Conservation (phyloP, 2,888 invertebrate genomes). For the Apamea sordens region DNA sequence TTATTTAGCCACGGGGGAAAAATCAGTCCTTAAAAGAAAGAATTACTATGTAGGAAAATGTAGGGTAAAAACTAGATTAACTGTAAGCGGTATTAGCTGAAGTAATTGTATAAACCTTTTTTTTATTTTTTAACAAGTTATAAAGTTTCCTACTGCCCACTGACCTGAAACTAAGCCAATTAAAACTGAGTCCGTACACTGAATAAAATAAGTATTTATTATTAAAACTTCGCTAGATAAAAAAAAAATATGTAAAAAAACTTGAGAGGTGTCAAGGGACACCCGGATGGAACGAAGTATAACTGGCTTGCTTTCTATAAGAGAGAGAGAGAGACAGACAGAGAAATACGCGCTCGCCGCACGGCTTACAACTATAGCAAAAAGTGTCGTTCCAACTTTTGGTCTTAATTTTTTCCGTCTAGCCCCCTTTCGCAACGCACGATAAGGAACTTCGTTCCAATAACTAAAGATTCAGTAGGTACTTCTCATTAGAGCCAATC, state of each 20-base stretch:
- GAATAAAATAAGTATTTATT: not conserved
- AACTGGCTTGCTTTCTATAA: too few species aligned
- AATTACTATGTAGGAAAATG: not conserved
- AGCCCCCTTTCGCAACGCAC: too few species aligned
- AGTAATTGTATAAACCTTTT: slow-evolving; percentile 11
- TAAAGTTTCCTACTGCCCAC: not conserved
- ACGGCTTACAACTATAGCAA: too few species aligned
- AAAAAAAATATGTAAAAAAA: not conserved
- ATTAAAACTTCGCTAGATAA: not conserved
- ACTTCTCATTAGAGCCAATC: not conserved
- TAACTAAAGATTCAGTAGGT: not conserved
- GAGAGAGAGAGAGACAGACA: too few species aligned
- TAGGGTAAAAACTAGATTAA: not conserved
- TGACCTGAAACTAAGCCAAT: slow-evolving; percentile 34
- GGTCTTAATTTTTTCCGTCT: too few species aligned
- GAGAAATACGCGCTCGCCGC: too few species aligned
- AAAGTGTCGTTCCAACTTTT: too few species aligned
- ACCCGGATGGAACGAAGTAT: too few species aligned
- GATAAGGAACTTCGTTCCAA: too few species aligned
- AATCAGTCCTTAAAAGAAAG: not conserved
- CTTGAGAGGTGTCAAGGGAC: too few species aligned
- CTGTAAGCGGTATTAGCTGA: not conserved
- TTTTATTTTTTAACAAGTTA: not conserved
- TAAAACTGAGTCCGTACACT: slow-evolving; percentile 19
- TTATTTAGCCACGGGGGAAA: too few species aligned